Percentiles rank a stretch among this genome's conserved stretches.
Evolutionary conservation across 2,888 invertebrate genomes (phyloP).

Genomic region (Synergus gifuensis): DNA sequence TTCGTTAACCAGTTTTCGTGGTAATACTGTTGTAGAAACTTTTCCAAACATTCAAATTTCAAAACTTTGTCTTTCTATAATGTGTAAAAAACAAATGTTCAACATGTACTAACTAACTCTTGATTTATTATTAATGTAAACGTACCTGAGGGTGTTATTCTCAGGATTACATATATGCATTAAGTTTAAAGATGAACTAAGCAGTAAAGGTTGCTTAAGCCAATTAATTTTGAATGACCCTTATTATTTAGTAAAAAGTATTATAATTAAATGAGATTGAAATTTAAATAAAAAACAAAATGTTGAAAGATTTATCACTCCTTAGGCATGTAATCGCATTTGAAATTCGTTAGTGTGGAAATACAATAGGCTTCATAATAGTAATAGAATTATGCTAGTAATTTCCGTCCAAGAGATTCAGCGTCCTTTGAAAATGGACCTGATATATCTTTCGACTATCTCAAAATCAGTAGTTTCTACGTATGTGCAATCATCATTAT

Average conservation of each 20-base stretch:
- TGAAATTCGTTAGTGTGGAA: neutral
- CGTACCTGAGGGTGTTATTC: neutral
- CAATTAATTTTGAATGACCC: neutral
- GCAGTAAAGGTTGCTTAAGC: neutral
- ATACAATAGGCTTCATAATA: conserved; percentile 4
- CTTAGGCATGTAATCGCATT: neutral
- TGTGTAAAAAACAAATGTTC: neutral
- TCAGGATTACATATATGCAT: neutral
- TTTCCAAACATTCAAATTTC: neutral
- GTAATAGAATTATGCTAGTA: neutral
- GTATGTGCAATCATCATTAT: neutral
- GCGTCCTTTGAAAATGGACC: conserved; percentile 5
- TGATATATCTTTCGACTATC: conserved; percentile 2
- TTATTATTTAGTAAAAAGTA: too few relatives aligned
- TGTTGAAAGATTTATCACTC: neutral
- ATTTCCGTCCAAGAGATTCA: conserved; percentile 8
- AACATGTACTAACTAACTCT: neutral
- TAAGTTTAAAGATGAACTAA: conserved; percentile 1
- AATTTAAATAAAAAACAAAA: neutral
- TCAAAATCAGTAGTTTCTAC: conserved; percentile 1
- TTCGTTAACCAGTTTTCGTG: neutral
- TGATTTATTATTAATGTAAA: neutral
- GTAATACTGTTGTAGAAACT: neutral
- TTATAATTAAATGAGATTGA: too few relatives aligned
- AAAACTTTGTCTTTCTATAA: neutral